Evolutionary conservation across 2,113 vertebrate species (phyloP).

Genomic region (Rissa tridactyla): DNA sequence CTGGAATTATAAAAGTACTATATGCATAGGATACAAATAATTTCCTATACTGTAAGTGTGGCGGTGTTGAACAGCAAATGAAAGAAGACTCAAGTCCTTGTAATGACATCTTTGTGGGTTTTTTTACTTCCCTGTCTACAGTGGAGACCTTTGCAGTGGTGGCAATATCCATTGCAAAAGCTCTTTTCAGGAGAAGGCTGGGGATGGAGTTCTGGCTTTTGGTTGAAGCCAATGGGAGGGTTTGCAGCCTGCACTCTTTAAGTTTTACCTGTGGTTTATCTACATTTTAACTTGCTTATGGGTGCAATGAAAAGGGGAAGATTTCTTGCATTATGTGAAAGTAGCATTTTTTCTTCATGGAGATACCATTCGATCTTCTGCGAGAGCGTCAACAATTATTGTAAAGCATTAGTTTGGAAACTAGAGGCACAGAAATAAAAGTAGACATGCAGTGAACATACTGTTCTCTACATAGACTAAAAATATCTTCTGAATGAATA

Average conservation of each 20-base stretch:
- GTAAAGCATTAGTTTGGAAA: not conserved
- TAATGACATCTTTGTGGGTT: not conserved
- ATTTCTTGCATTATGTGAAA: not conserved
- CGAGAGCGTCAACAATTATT: not conserved
- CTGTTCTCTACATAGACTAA: not conserved
- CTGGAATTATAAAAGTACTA: not conserved
- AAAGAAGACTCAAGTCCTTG: not conserved
- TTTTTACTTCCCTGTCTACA: not conserved
- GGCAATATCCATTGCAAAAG: not conserved
- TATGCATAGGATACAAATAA: not conserved
- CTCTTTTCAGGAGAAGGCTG: not conserved
- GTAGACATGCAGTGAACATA: constrained; percentile 10
- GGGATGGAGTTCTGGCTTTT: not conserved
- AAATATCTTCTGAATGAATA: constrained; percentile 30
- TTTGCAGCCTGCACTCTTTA: not conserved
- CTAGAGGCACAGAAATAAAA: not conserved
- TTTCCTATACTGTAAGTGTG: not conserved
- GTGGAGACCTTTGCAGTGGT: not conserved
- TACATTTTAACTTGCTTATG: not conserved
- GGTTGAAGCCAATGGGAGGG: not conserved
- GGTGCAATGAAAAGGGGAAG: not conserved
- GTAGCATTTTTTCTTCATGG: not conserved
- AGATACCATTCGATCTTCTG: not conserved
- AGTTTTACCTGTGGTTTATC: not conserved
- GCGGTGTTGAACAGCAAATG: not conserved